Conservation (phyloP, 2,888 invertebrate genomes). For the Pollenia labialis region DNA sequence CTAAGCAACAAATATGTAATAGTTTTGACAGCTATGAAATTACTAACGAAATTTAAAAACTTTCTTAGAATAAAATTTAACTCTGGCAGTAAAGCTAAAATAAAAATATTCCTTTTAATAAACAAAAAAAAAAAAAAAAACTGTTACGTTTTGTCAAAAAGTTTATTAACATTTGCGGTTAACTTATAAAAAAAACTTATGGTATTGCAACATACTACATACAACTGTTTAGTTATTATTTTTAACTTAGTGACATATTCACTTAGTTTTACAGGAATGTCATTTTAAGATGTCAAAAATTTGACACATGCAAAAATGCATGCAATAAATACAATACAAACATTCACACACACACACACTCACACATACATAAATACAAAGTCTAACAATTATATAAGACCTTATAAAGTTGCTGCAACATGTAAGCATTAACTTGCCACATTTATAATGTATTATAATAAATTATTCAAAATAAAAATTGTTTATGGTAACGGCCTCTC, state of each 20-base stretch:
- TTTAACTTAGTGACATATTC: slow-evolving; percentile 59
- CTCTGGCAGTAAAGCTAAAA: not conserved
- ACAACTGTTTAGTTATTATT: slow-evolving; percentile 46
- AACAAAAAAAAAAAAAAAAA: slow-evolving; percentile 18
- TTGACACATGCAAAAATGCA: slow-evolving; percentile 65
- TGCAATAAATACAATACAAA: slow-evolving; percentile 39
- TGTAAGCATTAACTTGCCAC: not conserved
- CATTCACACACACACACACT: not conserved
- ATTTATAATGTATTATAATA: slow-evolving; percentile 7
- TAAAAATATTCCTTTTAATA: not conserved
- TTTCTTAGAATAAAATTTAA: not conserved
- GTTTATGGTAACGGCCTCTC: slow-evolving; percentile 18
- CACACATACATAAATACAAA: slow-evolving; percentile 7
- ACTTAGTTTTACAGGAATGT: slow-evolving; percentile 59
- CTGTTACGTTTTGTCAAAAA: slow-evolving; percentile 6
- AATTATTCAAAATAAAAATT: slow-evolving; percentile 30
- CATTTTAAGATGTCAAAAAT: slow-evolving; percentile 69
- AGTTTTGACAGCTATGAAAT: slow-evolving; percentile 17
- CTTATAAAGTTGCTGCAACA: slow-evolving; percentile 29
- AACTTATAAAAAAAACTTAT: not conserved
- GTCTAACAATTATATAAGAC: slow-evolving; percentile 12
- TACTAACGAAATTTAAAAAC: not conserved
- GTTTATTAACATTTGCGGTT: slow-evolving; percentile 55
- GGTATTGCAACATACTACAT: not conserved
- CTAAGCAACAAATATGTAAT: not conserved